Evolutionary conservation across 1,140 invertebrate genomes (phyloP), one percentile per base, ranked within the genome.

Genomic region (Heliconius himera): DNA sequence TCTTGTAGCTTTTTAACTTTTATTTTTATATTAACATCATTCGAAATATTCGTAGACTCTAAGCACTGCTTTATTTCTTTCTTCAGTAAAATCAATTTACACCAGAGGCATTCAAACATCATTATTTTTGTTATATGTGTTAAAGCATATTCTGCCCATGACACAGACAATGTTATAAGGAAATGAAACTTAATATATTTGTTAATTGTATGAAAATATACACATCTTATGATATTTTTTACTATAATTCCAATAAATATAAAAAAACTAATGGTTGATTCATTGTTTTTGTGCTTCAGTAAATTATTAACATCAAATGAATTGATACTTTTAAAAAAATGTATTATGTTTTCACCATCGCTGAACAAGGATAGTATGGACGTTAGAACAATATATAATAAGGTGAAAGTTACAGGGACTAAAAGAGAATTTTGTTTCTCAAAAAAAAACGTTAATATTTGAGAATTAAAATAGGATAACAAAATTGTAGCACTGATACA

Each of bases 281-380:
- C 46, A 51, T 79, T 74, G 49, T 18, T 70, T 6, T 8, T 72
- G 11, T 71, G 41, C 46, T 49, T 76, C 22, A 66, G 46, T 56
- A 76, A 56, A 33, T 54, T 46, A 36, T 81, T 60, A 54, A 76
- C 46, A n/a, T 78, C 75, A 56, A 41, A 1, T 1, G n/a, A 26
- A 16, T 16, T 70, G 76, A 70, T 18, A 70, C 76, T 54, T 22
- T 60, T 29, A 16, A 29, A n/a, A 38, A 77, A 29, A 54, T 33
- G 70, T 72, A 77, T 22, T 66, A 77, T 54, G 26, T 72, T 36
- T 72, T 77, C 76, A 20, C 76, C 70, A 54, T 77, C 71, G 49
- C 76, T 77, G 8, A 77, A 72, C n/a, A 77, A 72, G 3, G 76
- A 77, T n/a, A 77, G 20, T 26, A 77, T 20, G 11, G 46, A 38